phyloP scores from a whole-genome alignment of 2,888 invertebrate species.

The Odontothrips loti region DNA sequence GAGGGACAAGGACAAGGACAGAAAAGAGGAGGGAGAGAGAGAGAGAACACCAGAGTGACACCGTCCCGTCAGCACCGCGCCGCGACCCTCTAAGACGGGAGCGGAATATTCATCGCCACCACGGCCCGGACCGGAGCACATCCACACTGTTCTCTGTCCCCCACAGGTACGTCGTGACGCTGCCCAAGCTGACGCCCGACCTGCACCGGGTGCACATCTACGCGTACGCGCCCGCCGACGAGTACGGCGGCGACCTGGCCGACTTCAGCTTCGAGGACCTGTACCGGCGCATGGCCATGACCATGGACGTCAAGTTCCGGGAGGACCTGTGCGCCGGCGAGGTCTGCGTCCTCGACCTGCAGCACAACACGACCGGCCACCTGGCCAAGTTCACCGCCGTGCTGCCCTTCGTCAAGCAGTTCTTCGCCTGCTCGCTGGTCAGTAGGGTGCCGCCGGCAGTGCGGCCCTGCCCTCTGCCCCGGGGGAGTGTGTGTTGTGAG shows the following conservation, averaged over 20 bases:
- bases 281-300: slow-evolving; percentile 11
- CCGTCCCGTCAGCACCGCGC: no score
- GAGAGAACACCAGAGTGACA: no score
- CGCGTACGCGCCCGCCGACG: neutral
- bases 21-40: no score
- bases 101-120: no score
- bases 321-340: slow-evolving; percentile 24
- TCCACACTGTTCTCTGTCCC: no score
- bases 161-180: neutral
- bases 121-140: no score
- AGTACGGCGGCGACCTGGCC: slow-evolving; percentile 4
- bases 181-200: neutral
- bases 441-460: neutral
- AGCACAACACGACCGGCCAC: slow-evolving; percentile 12
- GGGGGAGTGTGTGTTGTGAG: no score
- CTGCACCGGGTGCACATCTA: slow-evolving; percentile 8
- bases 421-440: slow-evolving; percentile 22
- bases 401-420: slow-evolving; percentile 18
- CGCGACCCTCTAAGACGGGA: no score
- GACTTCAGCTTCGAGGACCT: slow-evolving; percentile 24
- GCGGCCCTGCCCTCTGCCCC: no score
- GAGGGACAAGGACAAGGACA: no score
- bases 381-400: slow-evolving; percentile 2
- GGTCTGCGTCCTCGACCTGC: slow-evolving; percentile 15
- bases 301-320: slow-evolving; percentile 16